Evolutionary conservation across 1,140 invertebrate species (phyloP).

Genomic region (Nephila pilipes): DNA sequence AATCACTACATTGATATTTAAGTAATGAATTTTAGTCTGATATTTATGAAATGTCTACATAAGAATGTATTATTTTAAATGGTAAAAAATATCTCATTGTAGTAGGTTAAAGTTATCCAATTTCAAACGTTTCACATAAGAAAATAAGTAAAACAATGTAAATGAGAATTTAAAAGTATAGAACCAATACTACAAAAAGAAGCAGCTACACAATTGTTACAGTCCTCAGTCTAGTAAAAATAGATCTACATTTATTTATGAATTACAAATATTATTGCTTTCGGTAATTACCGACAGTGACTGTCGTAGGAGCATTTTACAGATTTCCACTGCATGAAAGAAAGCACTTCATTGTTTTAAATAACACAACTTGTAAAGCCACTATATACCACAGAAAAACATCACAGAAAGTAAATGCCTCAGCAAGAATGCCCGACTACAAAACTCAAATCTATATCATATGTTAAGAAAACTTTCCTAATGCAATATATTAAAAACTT

Average conservation of each 20-base stretch:
- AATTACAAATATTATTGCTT: slow-evolving; percentile 32
- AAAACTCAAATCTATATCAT: slow-evolving; percentile 63
- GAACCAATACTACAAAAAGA: background rate
- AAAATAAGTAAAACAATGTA: too few species aligned
- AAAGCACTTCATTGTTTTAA: slow-evolving; percentile 12
- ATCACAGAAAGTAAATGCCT: slow-evolving; percentile 74
- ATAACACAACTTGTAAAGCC: slow-evolving; percentile 46
- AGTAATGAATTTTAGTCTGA: too few species aligned
- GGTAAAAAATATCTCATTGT: too few species aligned
- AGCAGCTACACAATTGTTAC: background rate
- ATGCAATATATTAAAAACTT: slow-evolving; percentile 75
- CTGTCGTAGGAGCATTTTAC: background rate
- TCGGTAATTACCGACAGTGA: background rate
- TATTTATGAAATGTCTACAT: too few species aligned
- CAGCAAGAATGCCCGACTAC: slow-evolving; percentile 74
- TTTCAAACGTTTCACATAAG: too few species aligned
- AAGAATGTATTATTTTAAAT: too few species aligned
- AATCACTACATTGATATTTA: too few species aligned
- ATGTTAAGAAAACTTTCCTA: slow-evolving; percentile 76
- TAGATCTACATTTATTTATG: background rate
- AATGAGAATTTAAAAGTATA: background rate
- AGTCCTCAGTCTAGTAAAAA: background rate
- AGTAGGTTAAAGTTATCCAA: too few species aligned
- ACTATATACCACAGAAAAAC: slow-evolving; percentile 47
- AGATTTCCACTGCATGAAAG: background rate